Conservation (phyloP, 1,140 invertebrate species). For the Apis cerana region DNA sequence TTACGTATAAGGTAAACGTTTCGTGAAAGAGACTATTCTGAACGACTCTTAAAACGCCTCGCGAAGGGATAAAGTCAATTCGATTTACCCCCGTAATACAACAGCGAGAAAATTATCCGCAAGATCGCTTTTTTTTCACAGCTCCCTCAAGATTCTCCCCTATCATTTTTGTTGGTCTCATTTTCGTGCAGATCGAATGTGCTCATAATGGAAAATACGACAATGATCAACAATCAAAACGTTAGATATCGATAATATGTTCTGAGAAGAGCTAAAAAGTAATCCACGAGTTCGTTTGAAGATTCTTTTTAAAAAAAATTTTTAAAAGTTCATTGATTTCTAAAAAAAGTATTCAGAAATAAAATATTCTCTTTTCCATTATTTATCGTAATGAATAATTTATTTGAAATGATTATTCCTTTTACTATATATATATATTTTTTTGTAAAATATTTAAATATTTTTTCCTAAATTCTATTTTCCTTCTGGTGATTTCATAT, state of each 20-base stretch:
- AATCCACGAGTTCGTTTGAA: background rate
- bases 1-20: background rate
- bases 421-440: too few relatives aligned
- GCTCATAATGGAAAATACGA: background rate
- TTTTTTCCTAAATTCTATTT: too few relatives aligned
- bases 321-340: too few relatives aligned
- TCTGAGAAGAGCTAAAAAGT: background rate
- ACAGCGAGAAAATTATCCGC: conserved; percentile 2
- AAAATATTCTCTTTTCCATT: too few relatives aligned
- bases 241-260: background rate
- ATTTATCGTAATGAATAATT: too few relatives aligned
- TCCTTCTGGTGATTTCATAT: too few relatives aligned
- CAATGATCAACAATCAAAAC: background rate
- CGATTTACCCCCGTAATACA: background rate
- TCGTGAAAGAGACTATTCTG: background rate
- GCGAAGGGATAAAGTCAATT: conserved; percentile 19
- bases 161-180: background rate
- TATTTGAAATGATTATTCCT: too few relatives aligned
- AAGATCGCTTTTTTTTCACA: conserved; percentile 18
- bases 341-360: too few relatives aligned
- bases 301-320: background rate
- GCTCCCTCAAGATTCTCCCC: background rate
- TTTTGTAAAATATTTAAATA: too few relatives aligned
- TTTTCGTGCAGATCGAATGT: background rate
- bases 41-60: conserved; percentile 25